Percentiles rank a stretch among this genome's conserved stretches.
Evolutionary conservation across 1,140 invertebrate genomes (phyloP).

Genomic region (Formica exsecta): DNA sequence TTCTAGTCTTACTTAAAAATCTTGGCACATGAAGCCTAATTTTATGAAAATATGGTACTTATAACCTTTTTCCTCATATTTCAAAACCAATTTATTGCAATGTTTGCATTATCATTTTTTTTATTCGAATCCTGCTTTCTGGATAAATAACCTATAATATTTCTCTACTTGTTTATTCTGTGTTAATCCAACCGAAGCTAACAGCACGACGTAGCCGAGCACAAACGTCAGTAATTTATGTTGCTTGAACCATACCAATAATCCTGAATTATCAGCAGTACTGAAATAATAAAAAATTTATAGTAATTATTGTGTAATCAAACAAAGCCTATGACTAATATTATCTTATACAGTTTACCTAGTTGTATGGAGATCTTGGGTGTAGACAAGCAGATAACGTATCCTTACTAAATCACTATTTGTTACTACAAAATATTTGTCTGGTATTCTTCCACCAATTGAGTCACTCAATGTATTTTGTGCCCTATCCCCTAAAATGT

Average conservation of each 20-base stretch:
- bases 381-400: constrained; percentile 92
- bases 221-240: constrained; percentile 86
- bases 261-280: constrained; percentile 72
- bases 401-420: constrained; percentile 92
- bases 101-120: not conserved
- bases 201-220: constrained; percentile 84
- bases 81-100: constrained; percentile 16
- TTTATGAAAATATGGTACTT: constrained; percentile 14
- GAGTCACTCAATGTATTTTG: constrained; percentile 84
- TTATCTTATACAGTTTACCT: constrained; percentile 72
- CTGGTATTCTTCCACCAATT: constrained; percentile 88
- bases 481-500: constrained; percentile 78
- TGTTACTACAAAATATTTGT: constrained; percentile 91
- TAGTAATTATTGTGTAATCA: not conserved
- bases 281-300: constrained; percentile 75
- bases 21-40: constrained; percentile 30
- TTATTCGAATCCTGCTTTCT: constrained; percentile 83
- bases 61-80: not conserved
- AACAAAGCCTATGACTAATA: not conserved
- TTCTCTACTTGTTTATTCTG: constrained; percentile 85
- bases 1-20: not conserved
- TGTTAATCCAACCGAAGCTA: constrained; percentile 85
- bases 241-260: constrained; percentile 83
- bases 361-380: constrained; percentile 83
- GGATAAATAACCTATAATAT: constrained; percentile 83